Percentiles rank a stretch among this genome's conserved stretches.
These are phyloP conservation scores for Schlechtendalia chinensis DNA, from an alignment of 1,140 invertebrate genomes.

Conservation along the genomic window DNA sequence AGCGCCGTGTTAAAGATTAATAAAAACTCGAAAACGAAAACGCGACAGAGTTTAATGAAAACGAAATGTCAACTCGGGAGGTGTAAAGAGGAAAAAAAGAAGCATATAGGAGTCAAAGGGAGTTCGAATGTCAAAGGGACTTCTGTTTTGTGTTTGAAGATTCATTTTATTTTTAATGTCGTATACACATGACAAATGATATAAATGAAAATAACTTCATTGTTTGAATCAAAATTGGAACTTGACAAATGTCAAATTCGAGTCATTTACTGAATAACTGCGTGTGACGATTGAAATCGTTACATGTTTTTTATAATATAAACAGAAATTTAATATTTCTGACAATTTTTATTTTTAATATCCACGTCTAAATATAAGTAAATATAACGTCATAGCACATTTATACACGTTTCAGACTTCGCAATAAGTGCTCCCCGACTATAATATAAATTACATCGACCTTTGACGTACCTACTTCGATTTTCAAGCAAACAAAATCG, in stretches of 20 bases:
- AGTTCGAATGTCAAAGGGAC: conserved; percentile 48
- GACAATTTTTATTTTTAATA: conserved; percentile 6
- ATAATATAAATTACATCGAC: neutral
- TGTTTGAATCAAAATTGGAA: conserved; percentile 32
- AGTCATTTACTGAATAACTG: conserved; percentile 16
- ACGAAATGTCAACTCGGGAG: conserved; percentile 48
- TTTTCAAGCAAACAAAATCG: neutral
- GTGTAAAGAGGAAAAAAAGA: conserved; percentile 45
- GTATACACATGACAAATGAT: conserved; percentile 17
- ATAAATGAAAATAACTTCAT: conserved; percentile 46
- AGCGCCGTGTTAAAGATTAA: conserved; percentile 47
- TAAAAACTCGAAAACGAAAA: conserved; percentile 47
- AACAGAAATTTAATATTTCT: conserved; percentile 29
- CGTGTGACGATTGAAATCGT: neutral
- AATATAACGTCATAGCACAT: too few species aligned
- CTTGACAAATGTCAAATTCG: conserved; percentile 20
- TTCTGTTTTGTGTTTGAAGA: conserved; percentile 44
- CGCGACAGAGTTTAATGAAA: conserved; percentile 48
- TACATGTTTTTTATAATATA: too few species aligned
- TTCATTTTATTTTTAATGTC: conserved; percentile 42
- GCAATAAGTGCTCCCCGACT: neutral
- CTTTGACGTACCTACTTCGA: neutral
- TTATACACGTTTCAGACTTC: neutral
- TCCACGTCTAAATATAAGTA: neutral
- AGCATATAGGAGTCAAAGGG: conserved; percentile 31